Base-by-base conservation (phyloP, 1,140 invertebrate genomes). In the Laodelphax striatellus region DNA sequence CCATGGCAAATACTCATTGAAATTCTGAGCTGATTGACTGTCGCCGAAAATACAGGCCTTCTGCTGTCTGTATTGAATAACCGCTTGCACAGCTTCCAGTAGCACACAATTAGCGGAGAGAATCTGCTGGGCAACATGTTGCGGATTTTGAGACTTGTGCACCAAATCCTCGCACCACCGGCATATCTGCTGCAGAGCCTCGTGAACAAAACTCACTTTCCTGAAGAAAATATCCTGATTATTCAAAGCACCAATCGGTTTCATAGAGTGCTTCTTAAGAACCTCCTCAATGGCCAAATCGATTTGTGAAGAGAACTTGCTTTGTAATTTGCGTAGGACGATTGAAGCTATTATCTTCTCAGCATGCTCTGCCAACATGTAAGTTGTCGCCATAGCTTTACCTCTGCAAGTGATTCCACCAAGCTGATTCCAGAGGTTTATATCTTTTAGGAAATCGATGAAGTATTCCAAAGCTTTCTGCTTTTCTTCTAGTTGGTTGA, bases 401-500 rank as follows among this genome's bases (percentile, higher is more conserved):
- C 81, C 81, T 57, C 77, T 72, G 41, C 76, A 73, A 0, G 77
- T 78, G n/a, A 86, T 75, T 9, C 76, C 76, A 58, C 72, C 76
- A 24, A 84, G 72, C 77, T 81, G 80, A 34, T 79, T 77, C 88
- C 88, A 91, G 9, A 94, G 69, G 16, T 80, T 79, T 46, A 82
- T 77, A 50, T 82, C 80, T 69, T 88, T 85, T n/a, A 95, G 73
- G 72, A 95, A 94, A 34, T 80, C 73, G 24, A 86, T 71, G 66
- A 81, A 88, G 14, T 89, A 79, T 55, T 85, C 79, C 52, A 91
- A 76, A 3, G 87, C 89, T 67, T 84, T 82, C 65, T 86, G 83
- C 73, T 97, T 96, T 68, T 93, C 90, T 63, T 86, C 82, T 10
- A 97, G 71, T 71, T 94, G 92, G 64, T 87, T 84, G 1, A 81